phyloP scores from a whole-genome alignment of 2,113 vertebrate genomes.

The Nansenia antarctica region DNA sequence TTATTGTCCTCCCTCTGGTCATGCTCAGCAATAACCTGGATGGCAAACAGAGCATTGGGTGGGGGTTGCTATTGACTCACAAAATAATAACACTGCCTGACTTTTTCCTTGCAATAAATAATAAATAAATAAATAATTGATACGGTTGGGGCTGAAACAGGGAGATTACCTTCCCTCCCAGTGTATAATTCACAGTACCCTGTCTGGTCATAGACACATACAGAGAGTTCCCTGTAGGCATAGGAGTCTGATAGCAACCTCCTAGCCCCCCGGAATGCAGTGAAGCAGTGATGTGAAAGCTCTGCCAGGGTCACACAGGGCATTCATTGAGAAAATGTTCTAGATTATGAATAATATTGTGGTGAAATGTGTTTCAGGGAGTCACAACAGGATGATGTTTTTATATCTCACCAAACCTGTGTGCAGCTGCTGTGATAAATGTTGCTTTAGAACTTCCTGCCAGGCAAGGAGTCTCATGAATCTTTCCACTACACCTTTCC shows the following conservation, averaged over 20 bases:
- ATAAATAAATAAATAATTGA: conserved; percentile 66
- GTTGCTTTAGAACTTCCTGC: neutral
- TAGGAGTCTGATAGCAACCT: conserved; percentile 19
- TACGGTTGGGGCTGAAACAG: conserved; percentile 17
- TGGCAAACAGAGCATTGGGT: conserved; percentile 23
- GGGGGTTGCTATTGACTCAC: neutral
- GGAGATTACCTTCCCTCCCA: conserved; percentile 15
- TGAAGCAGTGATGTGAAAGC: conserved; percentile 8
- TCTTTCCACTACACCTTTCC: neutral
- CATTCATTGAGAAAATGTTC: conserved; percentile 29
- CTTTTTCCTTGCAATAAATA: conserved; percentile 44
- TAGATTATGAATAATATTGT: conserved; percentile 16
- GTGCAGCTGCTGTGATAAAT: neutral
- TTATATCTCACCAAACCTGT: neutral
- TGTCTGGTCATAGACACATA: conserved; percentile 42
- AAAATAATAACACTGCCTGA: conserved; percentile 27
- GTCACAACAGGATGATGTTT: neutral
- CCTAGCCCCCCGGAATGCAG: conserved; percentile 8
- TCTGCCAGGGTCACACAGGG: conserved; percentile 3
- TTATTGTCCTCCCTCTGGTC: conserved; percentile 9
- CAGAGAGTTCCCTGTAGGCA: conserved; percentile 34
- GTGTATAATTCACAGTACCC: conserved; percentile 24
- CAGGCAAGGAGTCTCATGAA: neutral
- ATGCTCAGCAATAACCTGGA: conserved; percentile 25
- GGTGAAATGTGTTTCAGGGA: conserved; percentile 3